Conservation (phyloP, 2,797 vertebrate genomes). For the Taeniopygia guttata region DNA sequence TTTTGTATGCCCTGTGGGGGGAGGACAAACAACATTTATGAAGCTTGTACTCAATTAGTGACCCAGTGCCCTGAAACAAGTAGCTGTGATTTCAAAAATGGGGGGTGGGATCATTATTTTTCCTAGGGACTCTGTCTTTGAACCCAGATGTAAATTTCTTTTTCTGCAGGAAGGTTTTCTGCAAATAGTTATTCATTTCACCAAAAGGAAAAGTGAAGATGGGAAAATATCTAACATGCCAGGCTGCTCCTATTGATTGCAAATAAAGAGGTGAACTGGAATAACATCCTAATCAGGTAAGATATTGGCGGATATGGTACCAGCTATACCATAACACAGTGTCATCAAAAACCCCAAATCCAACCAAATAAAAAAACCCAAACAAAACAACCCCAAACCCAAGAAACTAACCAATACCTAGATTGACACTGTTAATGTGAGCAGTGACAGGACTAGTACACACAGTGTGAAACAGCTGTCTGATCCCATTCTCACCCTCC, state of each 20-base stretch:
- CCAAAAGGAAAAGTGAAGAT: background rate
- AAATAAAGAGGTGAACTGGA: background rate
- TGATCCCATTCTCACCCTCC: background rate
- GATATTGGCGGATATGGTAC: background rate
- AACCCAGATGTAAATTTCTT: background rate
- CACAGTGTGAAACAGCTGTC: background rate
- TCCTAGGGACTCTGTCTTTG: background rate
- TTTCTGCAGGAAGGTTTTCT: background rate
- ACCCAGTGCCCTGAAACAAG: conserved; percentile 43
- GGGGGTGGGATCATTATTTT: background rate
- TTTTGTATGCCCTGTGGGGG: conserved; percentile 94
- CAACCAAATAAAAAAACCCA: background rate
- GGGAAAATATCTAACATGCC: background rate
- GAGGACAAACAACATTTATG: conserved; percentile 63
- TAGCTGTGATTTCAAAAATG: background rate
- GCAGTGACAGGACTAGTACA: background rate
- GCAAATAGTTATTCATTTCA: background rate
- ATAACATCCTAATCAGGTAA: background rate
- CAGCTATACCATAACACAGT: background rate
- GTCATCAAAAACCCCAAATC: background rate
- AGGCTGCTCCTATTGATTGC: background rate
- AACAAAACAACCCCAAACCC: background rate
- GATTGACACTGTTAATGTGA: background rate
- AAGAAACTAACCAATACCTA: background rate
- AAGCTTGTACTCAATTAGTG: conserved; percentile 60